Conservation (phyloP, 2,113 vertebrate species). For the Delphinapterus leucas region DNA sequence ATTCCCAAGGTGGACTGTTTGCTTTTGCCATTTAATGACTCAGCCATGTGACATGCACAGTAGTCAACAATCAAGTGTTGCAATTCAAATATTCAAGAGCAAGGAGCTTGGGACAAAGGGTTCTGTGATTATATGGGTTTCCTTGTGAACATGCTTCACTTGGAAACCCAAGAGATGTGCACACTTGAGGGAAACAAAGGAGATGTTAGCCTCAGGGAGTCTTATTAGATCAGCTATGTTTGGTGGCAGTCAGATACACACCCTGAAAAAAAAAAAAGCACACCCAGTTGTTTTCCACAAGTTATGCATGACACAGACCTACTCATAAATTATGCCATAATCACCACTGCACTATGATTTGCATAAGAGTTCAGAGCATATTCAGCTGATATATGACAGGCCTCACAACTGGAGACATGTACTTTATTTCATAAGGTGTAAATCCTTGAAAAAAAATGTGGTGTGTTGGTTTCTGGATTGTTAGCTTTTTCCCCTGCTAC, state of each 20-base stretch:
- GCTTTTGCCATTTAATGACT: not conserved
- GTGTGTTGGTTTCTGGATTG: not conserved
- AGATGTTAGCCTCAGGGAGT: not conserved
- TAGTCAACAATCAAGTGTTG: not conserved
- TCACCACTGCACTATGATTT: conserved; percentile 47
- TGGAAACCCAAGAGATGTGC: not conserved
- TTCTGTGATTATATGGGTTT: not conserved
- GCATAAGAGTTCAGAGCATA: conserved; percentile 6
- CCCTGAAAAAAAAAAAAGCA: not conserved
- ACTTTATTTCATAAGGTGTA: conserved; percentile 24
- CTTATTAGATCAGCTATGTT: not conserved
- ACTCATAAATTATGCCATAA: not conserved
- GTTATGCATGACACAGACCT: conserved; percentile 3
- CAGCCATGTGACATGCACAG: not conserved
- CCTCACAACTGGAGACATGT: conserved; percentile 8
- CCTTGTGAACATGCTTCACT: not conserved
- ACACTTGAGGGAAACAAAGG: not conserved
- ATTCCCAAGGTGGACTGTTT: not conserved
- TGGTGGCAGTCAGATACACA: not conserved
- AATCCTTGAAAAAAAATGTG: not conserved
- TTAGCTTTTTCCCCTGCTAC: not conserved
- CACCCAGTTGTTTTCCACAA: not conserved
- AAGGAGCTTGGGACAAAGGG: not conserved
- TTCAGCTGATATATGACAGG: conserved; percentile 44
- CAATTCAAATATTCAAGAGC: not conserved